Conservation (phyloP, 2,113 vertebrate genomes). For the Trichomycterus rosablanca region DNA sequence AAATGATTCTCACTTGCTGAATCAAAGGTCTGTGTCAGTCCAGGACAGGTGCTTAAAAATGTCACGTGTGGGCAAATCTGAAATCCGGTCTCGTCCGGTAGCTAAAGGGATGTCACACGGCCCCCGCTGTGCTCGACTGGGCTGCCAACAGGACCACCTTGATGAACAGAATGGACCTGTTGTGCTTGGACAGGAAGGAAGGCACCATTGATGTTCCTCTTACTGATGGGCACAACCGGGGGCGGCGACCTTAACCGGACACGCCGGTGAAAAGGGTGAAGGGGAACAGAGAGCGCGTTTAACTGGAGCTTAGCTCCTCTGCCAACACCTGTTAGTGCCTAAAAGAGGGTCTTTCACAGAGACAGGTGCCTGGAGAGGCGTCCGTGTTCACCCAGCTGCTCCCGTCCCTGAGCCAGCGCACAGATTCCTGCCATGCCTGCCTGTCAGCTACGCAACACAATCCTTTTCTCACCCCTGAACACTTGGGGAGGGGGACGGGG, state of each 20-base stretch:
- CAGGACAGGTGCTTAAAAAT: constrained; percentile 28
- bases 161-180: constrained; percentile 48
- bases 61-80: no score
- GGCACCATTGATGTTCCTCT: constrained; percentile 28
- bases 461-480: constrained; percentile 37
- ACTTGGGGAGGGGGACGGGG: constrained; percentile 32
- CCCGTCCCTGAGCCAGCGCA: constrained; percentile 48
- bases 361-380: constrained; percentile 62
- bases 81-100: no score
- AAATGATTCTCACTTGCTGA: constrained; percentile 25
- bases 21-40: constrained; percentile 50
- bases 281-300: constrained; percentile 40
- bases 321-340: constrained; percentile 65
- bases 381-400: constrained; percentile 60
- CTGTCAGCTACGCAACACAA: constrained; percentile 48
- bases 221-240: constrained; percentile 12
- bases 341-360: constrained; percentile 69
- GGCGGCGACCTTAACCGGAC: constrained; percentile 54
- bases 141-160: constrained; percentile 51
- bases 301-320: constrained; percentile 56
- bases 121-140: constrained; percentile 40
- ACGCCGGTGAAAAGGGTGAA: constrained; percentile 54
- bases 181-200: constrained; percentile 55
- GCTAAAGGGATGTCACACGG: constrained; percentile 20
- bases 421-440: constrained; percentile 59